Conservation (phyloP, 37 sponge, comb jelly and placozoan species). For the Agelas oroides region DNA sequence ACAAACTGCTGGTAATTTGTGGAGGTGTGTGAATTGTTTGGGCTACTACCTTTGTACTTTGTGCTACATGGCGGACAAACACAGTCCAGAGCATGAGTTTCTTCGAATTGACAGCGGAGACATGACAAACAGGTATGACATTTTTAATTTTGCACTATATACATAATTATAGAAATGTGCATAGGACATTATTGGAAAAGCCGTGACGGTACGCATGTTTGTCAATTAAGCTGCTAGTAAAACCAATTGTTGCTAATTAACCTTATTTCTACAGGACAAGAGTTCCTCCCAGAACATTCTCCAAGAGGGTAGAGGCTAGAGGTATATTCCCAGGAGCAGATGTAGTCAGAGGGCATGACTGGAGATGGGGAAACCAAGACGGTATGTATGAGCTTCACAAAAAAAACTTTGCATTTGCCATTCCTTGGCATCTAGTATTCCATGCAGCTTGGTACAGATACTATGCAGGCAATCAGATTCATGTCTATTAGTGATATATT, state of each 20-base stretch:
- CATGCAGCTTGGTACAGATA: too few species aligned
- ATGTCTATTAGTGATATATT: neutral
- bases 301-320: constrained; percentile 30
- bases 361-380: constrained; percentile 91
- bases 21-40: constrained; percentile 82
- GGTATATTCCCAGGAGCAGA: constrained; percentile 84
- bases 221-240: too few species aligned
- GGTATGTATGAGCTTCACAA: constrained; percentile 78
- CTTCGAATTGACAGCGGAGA: constrained; percentile 25
- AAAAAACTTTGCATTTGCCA: too few species aligned
- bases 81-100: constrained; percentile 76
- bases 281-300: constrained; percentile 19
- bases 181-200: too few species aligned
- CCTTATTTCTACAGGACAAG: constrained; percentile 34
- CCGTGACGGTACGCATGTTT: too few species aligned
- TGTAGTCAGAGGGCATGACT: constrained; percentile 85
- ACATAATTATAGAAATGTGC: too few species aligned
- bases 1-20: constrained; percentile 29
- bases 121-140: constrained; percentile 9
- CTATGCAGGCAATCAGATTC: too few species aligned
- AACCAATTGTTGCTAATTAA: too few species aligned
- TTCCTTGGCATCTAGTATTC: too few species aligned
- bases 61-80: constrained; percentile 86
- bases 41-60: constrained; percentile 82
- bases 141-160: neutral